Base-by-base conservation (phyloP, 2,888 invertebrate species). In the Carpatolechia fugitivella region DNA sequence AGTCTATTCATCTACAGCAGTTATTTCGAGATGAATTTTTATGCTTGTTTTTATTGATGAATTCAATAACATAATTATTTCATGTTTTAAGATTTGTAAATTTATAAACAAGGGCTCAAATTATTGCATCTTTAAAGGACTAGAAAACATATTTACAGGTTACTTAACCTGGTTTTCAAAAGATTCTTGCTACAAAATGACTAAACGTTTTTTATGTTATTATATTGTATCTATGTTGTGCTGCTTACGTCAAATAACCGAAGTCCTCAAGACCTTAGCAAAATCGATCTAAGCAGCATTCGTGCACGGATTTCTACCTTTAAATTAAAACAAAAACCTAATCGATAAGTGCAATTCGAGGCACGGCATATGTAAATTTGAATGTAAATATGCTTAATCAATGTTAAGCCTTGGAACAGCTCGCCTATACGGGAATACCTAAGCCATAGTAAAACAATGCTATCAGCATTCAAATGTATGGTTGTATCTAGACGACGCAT, bases 371-470 rank as follows among this genome's bases (percentile, higher is more conserved):
- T 88, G 88, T 78, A 82, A 89, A 89, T 87, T 74, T 67, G 58
- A 76, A 84, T 84, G 78, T 80, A 85, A 85, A 85, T 83, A 78
- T 74, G 76, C 71, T 83, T 87, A 89, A 88, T 89, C 88, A 85
- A 84, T 82, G 83, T 81, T 70, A 77, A 74, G 71, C 70, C 70
- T 74, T 70, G 69, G 72, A 66, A 60, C 68, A 65, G 69, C 64
- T 69, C 66, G 40, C 52, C 20, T 52, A 52, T 40, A 54, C 41
- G 69, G 72, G 68, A 65, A 65, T 73, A 74, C 69, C 73, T 61
- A 62, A 81, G 86, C 87, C 86, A 87, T 86, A 80, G 75, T 86
- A 62, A 61, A 82, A 86, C 87, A 87, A 87, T 86, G 80, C 75
- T 86, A 87, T 87, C 87, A 66, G 73, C 75, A 88, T 88, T 87